phyloP scores from a whole-genome alignment of 2,113 vertebrate species.

The Morone chrysops region DNA sequence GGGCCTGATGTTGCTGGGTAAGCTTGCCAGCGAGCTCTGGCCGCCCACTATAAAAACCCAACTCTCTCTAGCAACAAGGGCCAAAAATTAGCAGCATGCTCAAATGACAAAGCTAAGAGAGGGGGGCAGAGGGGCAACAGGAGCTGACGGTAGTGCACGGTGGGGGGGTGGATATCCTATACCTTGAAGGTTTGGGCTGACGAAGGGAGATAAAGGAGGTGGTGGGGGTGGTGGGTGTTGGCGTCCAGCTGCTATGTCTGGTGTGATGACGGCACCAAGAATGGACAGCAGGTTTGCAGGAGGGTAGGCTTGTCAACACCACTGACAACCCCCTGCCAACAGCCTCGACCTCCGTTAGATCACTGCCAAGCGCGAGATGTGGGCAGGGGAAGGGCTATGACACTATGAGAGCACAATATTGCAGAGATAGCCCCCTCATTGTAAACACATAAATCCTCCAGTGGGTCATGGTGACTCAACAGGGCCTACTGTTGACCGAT shows the following conservation, averaged over 20 bases:
- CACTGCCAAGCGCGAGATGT: slow-evolving; percentile 43
- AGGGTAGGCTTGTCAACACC: slow-evolving; percentile 79
- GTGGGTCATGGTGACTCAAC: slow-evolving; percentile 68
- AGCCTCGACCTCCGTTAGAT: slow-evolving; percentile 61
- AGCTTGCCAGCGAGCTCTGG: slow-evolving; percentile 38
- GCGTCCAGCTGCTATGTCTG: slow-evolving; percentile 76
- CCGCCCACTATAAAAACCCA: slow-evolving; percentile 73
- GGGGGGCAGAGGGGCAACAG: slow-evolving; percentile 19
- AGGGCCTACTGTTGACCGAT: slow-evolving; percentile 45
- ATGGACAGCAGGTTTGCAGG: slow-evolving; percentile 71
- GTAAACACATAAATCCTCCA: slow-evolving; percentile 75
- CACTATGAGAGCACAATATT: slow-evolving; percentile 53
- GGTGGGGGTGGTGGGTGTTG: slow-evolving; percentile 38
- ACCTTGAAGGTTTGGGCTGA: slow-evolving; percentile 60
- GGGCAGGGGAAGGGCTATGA: slow-evolving; percentile 6
- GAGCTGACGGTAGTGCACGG: slow-evolving; percentile 49
- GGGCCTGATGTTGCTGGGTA: slow-evolving; percentile 75
- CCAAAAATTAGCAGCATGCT: slow-evolving; percentile 78
- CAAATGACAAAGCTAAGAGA: slow-evolving; percentile 71
- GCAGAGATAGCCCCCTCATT: slow-evolving; percentile 60
- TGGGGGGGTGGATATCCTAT: slow-evolving; percentile 73
- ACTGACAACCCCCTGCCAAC: slow-evolving; percentile 69
- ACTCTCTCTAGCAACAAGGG: slow-evolving; percentile 85
- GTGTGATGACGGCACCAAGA: slow-evolving; percentile 78
- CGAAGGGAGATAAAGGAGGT: slow-evolving; percentile 46